A percentile compares a stretch with the other conserved stretches of the same genome.
These are phyloP conservation scores for Gorsachius magnificus DNA, from an alignment of 2,797 vertebrate genomes.

Conservation along the genomic window DNA sequence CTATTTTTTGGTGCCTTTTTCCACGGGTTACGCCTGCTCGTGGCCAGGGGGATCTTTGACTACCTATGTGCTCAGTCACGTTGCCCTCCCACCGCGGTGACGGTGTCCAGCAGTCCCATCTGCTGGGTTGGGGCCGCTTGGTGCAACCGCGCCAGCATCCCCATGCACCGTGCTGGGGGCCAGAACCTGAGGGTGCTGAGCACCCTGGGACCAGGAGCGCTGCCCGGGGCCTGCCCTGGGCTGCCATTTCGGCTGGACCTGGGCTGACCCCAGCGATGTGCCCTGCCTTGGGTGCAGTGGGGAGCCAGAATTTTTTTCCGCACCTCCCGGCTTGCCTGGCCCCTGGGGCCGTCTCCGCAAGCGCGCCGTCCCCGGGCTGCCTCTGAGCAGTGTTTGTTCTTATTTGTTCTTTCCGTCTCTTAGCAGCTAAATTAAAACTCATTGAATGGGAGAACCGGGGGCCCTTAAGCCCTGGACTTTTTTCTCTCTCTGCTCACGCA, in stretches of 20 bases:
- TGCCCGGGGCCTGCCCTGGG: background rate
- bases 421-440: slow-evolving; percentile 52
- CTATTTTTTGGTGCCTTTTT: background rate
- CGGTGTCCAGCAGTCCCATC: background rate
- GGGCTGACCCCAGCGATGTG: background rate
- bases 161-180: rapidly evolving
- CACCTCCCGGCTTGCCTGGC: background rate
- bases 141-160: rapidly evolving
- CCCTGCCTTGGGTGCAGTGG: background rate
- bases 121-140: rapidly evolving
- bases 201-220: background rate
- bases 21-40: too few relatives aligned
- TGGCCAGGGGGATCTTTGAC: rapidly evolving
- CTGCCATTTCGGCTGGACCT: background rate
- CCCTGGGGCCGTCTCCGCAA: background rate
- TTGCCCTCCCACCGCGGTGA: background rate
- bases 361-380: background rate
- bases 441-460: background rate
- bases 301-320: background rate
- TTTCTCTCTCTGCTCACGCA: background rate
- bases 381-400: slow-evolving; percentile 54
- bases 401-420: slow-evolving; percentile 61
- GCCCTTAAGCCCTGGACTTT: background rate
- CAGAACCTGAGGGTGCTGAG: background rate
- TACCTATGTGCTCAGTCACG: rapidly evolving